Evolutionary conservation across 64 coral and sea anemone species (phyloP).

Genomic region (Stylophora pistillata): DNA sequence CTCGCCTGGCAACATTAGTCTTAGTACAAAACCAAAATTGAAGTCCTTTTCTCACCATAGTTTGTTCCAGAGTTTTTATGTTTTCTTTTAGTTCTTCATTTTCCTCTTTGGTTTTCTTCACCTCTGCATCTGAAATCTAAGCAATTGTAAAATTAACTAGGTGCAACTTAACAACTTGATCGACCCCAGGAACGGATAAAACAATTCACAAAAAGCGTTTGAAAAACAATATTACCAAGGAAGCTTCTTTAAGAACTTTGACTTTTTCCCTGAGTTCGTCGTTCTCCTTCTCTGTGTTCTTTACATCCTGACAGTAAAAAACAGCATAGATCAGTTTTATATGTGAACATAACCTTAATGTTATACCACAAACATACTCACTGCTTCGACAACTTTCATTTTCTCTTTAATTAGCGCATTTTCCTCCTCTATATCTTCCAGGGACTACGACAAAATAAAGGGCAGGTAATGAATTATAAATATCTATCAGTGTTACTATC

Average conservation of each 20-base stretch:
- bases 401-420: conserved; percentile 11
- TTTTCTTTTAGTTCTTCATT: conserved; percentile 23
- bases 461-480: neutral
- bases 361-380: neutral
- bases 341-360: neutral
- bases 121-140: conserved; percentile 2
- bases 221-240: too few species aligned
- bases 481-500: neutral
- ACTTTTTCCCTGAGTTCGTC: conserved; percentile 17
- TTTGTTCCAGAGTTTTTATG: conserved; percentile 20
- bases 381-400: conserved; percentile 6
- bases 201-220: neutral
- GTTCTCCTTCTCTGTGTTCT: neutral
- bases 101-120: conserved; percentile 6
- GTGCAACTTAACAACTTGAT: neutral
- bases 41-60: neutral
- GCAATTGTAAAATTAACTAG: neutral
- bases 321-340: neutral
- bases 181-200: neutral
- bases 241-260: conserved; percentile 16
- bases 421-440: conserved; percentile 17
- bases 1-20: too few species aligned
- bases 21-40: too few species aligned
- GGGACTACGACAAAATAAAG: neutral
- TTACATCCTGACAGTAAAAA: neutral